Percentiles rank a stretch among this genome's conserved stretches.
These are phyloP conservation scores for Pentalonia nigronervosa DNA, from an alignment of 1,140 invertebrate species.

Conservation along the genomic window DNA sequence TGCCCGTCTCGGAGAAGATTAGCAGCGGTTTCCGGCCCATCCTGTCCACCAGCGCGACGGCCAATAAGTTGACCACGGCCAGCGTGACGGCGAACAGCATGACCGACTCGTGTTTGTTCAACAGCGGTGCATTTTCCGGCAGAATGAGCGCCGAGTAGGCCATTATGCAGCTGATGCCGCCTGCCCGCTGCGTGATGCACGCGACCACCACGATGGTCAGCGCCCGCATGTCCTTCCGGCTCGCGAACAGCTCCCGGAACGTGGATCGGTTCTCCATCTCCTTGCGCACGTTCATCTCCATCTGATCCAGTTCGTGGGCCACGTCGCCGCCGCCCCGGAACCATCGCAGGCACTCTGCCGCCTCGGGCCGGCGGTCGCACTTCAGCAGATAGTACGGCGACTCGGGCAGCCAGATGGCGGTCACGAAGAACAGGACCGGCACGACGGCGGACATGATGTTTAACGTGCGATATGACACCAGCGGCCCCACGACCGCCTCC, in stretches of 20 bases:
- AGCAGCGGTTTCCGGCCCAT: constrained; percentile 65
- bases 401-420: constrained; percentile 81
- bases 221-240: constrained; percentile 65
- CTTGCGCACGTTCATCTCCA: neutral
- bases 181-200: constrained; percentile 77
- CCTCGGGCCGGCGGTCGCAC: neutral
- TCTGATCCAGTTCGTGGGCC: neutral
- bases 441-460: constrained; percentile 72
- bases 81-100: constrained; percentile 63
- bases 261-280: constrained; percentile 49
- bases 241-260: constrained; percentile 57
- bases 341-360: constrained; percentile 30
- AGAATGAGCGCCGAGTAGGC: constrained; percentile 80
- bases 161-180: constrained; percentile 77
- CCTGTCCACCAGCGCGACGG: constrained; percentile 62
- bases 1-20: constrained; percentile 62
- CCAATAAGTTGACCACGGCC: constrained; percentile 60
- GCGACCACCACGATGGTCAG: constrained; percentile 72
- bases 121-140: constrained; percentile 62
- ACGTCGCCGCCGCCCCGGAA: neutral
- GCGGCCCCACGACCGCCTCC: constrained; percentile 78
- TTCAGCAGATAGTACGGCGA: constrained; percentile 73
- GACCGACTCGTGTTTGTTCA: neutral
- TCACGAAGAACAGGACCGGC: constrained; percentile 71
- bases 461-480: constrained; percentile 72